Conservation (phyloP, 2,888 invertebrate genomes). For the Caenorhabditis sinica region DNA sequence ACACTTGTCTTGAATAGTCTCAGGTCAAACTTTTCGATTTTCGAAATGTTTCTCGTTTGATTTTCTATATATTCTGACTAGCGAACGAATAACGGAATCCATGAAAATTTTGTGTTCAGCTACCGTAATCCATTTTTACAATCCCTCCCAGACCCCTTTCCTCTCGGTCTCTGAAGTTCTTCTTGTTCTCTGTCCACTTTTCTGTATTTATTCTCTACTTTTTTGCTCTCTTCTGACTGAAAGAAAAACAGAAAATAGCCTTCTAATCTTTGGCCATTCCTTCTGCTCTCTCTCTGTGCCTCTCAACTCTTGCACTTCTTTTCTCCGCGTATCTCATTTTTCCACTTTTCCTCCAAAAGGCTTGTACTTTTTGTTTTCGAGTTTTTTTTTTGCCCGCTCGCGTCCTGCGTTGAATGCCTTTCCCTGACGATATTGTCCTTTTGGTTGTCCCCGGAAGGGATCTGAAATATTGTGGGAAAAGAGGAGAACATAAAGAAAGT, state of each 20-base stretch:
- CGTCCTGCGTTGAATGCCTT: slow-evolving; percentile 28
- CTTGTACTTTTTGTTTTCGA: slow-evolving; percentile 47
- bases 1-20: slow-evolving; percentile 6
- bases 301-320: slow-evolving; percentile 19
- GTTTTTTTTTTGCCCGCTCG: slow-evolving; percentile 13
- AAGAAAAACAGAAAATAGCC: slow-evolving; percentile 27
- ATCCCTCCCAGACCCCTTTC: too few species aligned
- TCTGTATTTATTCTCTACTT: slow-evolving; percentile 9
- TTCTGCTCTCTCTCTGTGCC: slow-evolving; percentile 1
- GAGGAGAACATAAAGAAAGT: not conserved
- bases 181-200: not conserved
- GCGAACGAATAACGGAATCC: not conserved
- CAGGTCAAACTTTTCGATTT: slow-evolving; percentile 13
- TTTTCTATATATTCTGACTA: not conserved
- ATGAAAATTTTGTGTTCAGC: not conserved
- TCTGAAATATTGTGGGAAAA: not conserved
- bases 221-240: slow-evolving; percentile 36
- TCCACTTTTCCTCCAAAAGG: slow-evolving; percentile 1
- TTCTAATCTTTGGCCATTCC: slow-evolving; percentile 24
- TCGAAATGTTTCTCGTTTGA: not conserved
- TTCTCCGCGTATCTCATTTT: slow-evolving; percentile 14
- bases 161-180: too few species aligned
- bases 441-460: slow-evolving; percentile 16
- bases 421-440: slow-evolving; percentile 35
- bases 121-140: not conserved